phyloP scores from a whole-genome alignment of 2,888 invertebrate species.

The Harpagoxenus sublaevis region DNA sequence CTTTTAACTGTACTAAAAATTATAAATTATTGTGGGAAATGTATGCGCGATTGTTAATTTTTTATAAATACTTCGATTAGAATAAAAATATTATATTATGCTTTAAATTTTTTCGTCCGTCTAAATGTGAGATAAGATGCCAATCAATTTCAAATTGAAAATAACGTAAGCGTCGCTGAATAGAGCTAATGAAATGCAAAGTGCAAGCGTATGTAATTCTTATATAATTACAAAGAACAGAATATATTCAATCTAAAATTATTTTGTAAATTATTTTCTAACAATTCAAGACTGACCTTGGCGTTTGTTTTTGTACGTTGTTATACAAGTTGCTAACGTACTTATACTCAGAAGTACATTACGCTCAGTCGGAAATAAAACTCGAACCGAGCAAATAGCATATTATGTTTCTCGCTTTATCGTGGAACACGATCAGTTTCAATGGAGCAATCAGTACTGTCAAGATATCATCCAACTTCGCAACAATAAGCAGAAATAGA shows the following conservation, averaged over 20 bases:
- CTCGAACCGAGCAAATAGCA: background rate
- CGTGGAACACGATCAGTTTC: background rate
- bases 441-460: background rate
- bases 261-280: background rate
- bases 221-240: background rate
- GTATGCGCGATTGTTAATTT: background rate
- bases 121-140: background rate
- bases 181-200: background rate
- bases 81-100: background rate
- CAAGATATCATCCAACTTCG: background rate
- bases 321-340: background rate
- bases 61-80: background rate
- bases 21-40: background rate
- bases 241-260: background rate
- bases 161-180: background rate
- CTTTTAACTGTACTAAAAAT: background rate
- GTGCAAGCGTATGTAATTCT: background rate
- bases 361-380: background rate
- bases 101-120: background rate
- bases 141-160: background rate
- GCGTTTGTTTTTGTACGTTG: background rate
- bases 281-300: background rate
- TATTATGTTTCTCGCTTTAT: background rate
- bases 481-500: slow-evolving; percentile 6
- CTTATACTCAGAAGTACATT: background rate